phyloP scores from a whole-genome alignment of 92 coral and sea anemone genomes.

The Paragorgia papillata region DNA sequence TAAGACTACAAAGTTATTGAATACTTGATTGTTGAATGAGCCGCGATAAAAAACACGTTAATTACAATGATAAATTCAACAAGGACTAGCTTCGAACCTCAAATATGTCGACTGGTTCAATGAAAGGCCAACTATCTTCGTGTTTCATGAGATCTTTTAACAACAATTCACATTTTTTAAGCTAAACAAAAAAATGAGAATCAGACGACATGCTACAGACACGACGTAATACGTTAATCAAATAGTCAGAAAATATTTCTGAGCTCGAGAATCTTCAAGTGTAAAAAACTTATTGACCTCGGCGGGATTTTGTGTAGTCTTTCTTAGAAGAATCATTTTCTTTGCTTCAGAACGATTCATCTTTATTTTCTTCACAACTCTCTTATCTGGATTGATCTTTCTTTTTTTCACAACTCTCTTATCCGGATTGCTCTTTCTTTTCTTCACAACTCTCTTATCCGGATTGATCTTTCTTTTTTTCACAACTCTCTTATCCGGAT shows the following conservation, averaged over 20 bases:
- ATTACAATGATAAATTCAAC: too few species aligned
- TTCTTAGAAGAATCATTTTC: too few species aligned
- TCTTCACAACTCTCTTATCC: not conserved
- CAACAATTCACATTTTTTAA: constrained; percentile 73
- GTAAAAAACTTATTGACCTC: not conserved
- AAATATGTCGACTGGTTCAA: constrained; percentile 70
- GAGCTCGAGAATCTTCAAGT: too few species aligned
- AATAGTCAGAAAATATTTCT: too few species aligned
- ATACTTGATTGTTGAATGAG: too few species aligned
- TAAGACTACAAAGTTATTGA: too few species aligned
- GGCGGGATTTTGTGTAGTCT: constrained; percentile 26
- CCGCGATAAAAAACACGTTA: too few species aligned
- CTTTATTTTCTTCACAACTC: not conserved
- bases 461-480: too few species aligned
- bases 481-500: too few species aligned
- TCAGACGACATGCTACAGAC: not conserved
- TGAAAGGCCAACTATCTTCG: constrained; percentile 95
- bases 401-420: not conserved
- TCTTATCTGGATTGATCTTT: not conserved
- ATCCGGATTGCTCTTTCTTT: not conserved
- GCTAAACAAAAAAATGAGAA: constrained; percentile 40
- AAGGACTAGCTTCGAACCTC: constrained; percentile 61
- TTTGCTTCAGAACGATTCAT: too few species aligned
- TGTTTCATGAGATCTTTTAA: constrained; percentile 61
- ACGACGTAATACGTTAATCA: too few species aligned